Evolutionary conservation across 2,888 invertebrate genomes (phyloP).

Genomic region (Hedychridium roseum): DNA sequence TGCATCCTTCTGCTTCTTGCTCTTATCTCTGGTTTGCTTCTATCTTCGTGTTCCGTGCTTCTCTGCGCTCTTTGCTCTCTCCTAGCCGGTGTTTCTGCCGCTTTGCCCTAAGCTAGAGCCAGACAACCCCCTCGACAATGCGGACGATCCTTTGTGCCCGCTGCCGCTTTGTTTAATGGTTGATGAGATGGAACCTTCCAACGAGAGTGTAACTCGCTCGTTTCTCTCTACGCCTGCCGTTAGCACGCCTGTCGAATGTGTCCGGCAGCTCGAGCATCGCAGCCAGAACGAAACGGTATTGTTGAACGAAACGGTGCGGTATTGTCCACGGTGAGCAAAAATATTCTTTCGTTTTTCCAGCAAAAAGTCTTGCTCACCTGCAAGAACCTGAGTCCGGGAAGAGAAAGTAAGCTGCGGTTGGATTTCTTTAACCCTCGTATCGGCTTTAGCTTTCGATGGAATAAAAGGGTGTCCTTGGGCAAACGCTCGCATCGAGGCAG

Average conservation of each 20-base stretch:
- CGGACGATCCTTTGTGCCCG: slow-evolving; percentile 50
- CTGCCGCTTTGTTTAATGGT: slow-evolving; percentile 58
- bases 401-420: slow-evolving; percentile 3
- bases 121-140: slow-evolving; percentile 47
- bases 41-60: no score
- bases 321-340: no score
- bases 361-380: no score
- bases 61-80: slow-evolving; percentile 23
- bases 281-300: slow-evolving; percentile 12
- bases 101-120: slow-evolving; percentile 34
- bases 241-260: slow-evolving; percentile 18
- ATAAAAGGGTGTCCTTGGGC: slow-evolving; percentile 15
- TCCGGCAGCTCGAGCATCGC: slow-evolving; percentile 20
- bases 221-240: slow-evolving; percentile 18
- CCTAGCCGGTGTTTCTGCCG: slow-evolving; percentile 2
- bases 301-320: slow-evolving; percentile 12
- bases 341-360: no score
- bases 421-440: slow-evolving; percentile 21
- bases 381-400: no score
- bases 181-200: slow-evolving; percentile 57
- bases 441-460: slow-evolving; percentile 15
- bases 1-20: no score
- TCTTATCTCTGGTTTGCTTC: no score
- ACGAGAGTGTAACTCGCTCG: slow-evolving; percentile 19
- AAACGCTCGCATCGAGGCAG: slow-evolving; percentile 1